Conservation (phyloP, 2,113 vertebrate species). For the Hucho hucho region DNA sequence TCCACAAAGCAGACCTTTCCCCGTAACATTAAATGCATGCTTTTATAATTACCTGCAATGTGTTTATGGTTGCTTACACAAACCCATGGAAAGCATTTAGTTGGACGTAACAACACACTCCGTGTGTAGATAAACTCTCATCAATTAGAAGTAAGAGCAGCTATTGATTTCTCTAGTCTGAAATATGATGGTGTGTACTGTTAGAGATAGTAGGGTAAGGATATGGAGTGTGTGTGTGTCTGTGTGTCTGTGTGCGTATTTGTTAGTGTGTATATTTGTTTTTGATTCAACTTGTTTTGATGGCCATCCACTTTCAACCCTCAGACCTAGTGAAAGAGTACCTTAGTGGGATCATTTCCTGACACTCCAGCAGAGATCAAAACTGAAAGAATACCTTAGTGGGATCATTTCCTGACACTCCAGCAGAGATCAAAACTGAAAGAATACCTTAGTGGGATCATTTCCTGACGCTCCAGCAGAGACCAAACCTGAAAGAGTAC, state of each 20-base stretch:
- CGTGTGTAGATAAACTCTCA: background rate
- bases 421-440: background rate
- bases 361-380: constrained; percentile 18
- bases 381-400: no score
- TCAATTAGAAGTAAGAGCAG: no score
- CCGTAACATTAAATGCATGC: background rate
- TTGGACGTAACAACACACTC: constrained; percentile 25
- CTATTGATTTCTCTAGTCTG: no score
- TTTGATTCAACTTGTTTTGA: no score
- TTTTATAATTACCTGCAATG: constrained; percentile 21
- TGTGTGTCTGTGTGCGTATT: background rate
- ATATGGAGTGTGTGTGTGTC: no score
- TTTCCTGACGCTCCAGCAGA: constrained; percentile 15
- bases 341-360: constrained; percentile 37
- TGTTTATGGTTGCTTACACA: constrained; percentile 48
- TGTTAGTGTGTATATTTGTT: constrained; percentile 38
- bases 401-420: constrained; percentile 10
- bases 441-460: no score
- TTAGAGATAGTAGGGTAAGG: no score
- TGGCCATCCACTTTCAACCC: constrained; percentile 26
- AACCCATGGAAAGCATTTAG: constrained; percentile 52
- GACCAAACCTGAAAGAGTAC: background rate
- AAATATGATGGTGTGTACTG: background rate
- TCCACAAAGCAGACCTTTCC: constrained; percentile 19
- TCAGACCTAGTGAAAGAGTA: constrained; percentile 20